phyloP scores from a whole-genome alignment of 2,113 vertebrate genomes.

The Vombatus ursinus region DNA sequence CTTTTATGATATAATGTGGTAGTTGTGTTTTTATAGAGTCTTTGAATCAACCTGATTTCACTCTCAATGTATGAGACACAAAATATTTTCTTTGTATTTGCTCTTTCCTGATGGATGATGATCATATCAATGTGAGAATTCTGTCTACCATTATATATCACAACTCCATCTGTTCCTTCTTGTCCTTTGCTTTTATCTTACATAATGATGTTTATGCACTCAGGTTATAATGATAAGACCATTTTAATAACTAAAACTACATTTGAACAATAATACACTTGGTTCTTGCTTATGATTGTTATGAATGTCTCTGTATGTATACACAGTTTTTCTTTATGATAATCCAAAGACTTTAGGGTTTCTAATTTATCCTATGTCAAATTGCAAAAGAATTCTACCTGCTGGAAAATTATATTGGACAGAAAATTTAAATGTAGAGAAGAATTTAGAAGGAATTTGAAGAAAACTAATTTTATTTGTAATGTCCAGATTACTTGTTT shows the following conservation, averaged over 20 bases:
- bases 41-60: not conserved
- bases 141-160: not conserved
- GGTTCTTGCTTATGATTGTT: not conserved
- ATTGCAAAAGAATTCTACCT: not conserved
- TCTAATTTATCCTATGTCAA: not conserved
- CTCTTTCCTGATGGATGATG: not conserved
- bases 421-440: too few relatives aligned
- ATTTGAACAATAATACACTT: not conserved
- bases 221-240: not conserved
- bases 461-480: not conserved
- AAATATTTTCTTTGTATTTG: not conserved
- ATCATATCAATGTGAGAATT: not conserved
- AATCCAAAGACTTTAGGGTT: not conserved
- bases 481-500: not conserved
- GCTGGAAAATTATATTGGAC: not conserved
- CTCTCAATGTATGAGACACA: not conserved
- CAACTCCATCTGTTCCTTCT: not conserved
- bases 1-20: not conserved
- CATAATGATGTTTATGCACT: not conserved
- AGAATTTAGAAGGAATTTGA: not conserved
- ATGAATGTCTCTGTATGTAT: too few relatives aligned
- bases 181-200: not conserved
- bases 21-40: not conserved
- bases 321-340: not conserved
- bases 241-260: not conserved